phyloP scores from a whole-genome alignment of 2,797 vertebrate species.

The Typhlichthys eigenmanni region DNA sequence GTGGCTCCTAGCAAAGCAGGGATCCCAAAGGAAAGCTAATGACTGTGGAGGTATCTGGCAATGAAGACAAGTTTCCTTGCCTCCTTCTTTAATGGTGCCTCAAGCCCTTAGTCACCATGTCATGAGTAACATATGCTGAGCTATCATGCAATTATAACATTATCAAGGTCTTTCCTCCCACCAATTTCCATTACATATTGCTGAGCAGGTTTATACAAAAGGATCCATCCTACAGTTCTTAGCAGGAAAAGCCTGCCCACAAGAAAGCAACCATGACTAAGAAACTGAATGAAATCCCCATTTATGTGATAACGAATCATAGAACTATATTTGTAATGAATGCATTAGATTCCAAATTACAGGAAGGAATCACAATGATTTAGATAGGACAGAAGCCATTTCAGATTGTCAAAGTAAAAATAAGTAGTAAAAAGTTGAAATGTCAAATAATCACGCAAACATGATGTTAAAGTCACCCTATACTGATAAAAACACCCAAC shows the following conservation, averaged over 20 bases:
- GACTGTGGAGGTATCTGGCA: constrained; percentile 75
- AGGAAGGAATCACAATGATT: background rate
- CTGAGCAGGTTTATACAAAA: constrained; percentile 30
- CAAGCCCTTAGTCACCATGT: constrained; percentile 65
- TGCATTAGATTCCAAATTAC: background rate
- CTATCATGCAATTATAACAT: constrained; percentile 69
- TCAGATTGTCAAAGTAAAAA: background rate
- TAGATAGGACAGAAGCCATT: background rate
- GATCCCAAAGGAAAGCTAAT: constrained; percentile 73
- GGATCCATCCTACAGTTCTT: constrained; percentile 25
- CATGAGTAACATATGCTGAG: constrained; percentile 70
- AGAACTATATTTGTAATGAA: background rate
- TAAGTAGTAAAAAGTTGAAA: background rate
- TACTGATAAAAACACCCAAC: background rate
- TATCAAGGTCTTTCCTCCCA: constrained; percentile 67
- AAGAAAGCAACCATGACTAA: background rate
- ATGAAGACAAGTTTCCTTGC: constrained; percentile 72
- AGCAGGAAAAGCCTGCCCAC: background rate
- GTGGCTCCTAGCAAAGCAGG: constrained; percentile 67
- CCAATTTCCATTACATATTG: constrained; percentile 63
- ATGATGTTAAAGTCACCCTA: constrained; percentile 1
- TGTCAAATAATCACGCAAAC: constrained; percentile 1
- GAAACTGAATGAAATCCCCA: constrained; percentile 2
- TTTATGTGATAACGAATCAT: background rate
- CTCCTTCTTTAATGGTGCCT: constrained; percentile 68